Evolutionary conservation across 2,113 vertebrate species (phyloP).

Genomic region (Cyrtonyx montezumae): DNA sequence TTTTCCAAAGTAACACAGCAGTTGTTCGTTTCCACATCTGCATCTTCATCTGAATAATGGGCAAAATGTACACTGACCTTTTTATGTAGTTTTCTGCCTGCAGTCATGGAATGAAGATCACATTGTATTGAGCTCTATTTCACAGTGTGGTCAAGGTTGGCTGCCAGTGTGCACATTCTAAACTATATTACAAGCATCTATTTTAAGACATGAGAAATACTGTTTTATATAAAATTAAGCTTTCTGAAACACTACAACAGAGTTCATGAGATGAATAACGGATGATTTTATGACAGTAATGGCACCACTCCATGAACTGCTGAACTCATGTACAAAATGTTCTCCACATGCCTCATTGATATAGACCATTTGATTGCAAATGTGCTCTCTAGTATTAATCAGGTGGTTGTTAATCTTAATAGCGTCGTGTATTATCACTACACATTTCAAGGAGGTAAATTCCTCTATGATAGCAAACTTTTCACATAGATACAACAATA

Average conservation of each 20-base stretch:
- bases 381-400: conserved; percentile 40
- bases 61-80: conserved; percentile 24
- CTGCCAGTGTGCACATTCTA: not conserved
- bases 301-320: conserved; percentile 19
- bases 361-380: conserved; percentile 53
- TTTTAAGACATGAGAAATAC: conserved; percentile 15
- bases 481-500: not conserved
- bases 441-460: conserved; percentile 11
- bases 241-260: conserved; percentile 1
- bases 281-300: conserved; percentile 30
- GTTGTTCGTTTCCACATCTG: not conserved
- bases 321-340: conserved; percentile 57
- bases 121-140: not conserved
- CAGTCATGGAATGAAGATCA: not conserved
- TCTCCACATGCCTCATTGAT: conserved; percentile 44
- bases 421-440: not conserved
- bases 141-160: not conserved
- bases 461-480: not conserved
- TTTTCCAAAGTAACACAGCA: not conserved
- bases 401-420: conserved; percentile 38
- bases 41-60: not conserved
- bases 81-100: not conserved
- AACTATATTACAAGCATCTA: not conserved
- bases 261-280: not conserved
- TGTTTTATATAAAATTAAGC: not conserved